Conservation (phyloP, 2,888 invertebrate species). For the Tryphoninae sp. region DNA sequence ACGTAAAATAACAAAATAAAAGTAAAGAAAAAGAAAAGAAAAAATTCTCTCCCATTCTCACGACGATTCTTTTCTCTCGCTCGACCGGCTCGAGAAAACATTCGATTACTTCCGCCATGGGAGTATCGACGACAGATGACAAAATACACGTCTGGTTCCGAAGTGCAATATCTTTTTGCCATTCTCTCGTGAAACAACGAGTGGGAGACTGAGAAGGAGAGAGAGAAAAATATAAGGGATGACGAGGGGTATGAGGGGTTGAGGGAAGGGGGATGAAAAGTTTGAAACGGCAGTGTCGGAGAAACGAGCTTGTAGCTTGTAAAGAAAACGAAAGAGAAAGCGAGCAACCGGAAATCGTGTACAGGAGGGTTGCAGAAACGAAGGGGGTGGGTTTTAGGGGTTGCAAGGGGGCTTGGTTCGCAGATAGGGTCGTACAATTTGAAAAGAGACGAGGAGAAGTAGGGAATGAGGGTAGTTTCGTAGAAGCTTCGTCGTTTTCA, state of each 20-base stretch:
- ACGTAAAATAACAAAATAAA: background rate
- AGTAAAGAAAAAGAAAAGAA: background rate
- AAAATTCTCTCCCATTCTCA: background rate
- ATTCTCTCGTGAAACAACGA: background rate
- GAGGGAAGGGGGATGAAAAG: constrained; percentile 28
- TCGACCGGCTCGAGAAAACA: constrained; percentile 3
- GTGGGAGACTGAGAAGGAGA: background rate
- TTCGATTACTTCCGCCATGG: constrained; percentile 54
- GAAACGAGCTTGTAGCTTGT: constrained; percentile 4
- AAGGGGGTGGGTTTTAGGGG: background rate
- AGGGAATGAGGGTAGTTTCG: background rate
- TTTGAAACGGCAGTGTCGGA: constrained; percentile 11
- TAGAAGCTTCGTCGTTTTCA: constrained; percentile 27
- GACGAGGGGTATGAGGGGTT: background rate
- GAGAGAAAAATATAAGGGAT: background rate
- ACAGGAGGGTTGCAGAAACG: background rate
- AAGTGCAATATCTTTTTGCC: constrained; percentile 42
- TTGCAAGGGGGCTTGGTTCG: constrained; percentile 13
- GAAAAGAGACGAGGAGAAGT: background rate
- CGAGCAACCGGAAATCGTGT: constrained; percentile 32
- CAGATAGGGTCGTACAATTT: constrained; percentile 11
- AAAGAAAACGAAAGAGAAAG: constrained; percentile 9
- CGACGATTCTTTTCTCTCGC: background rate
- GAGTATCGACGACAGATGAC: constrained; percentile 48
- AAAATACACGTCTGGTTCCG: constrained; percentile 49